Base-by-base conservation (phyloP, 2,113 vertebrate genomes). In the Aleadryas rufinucha region DNA sequence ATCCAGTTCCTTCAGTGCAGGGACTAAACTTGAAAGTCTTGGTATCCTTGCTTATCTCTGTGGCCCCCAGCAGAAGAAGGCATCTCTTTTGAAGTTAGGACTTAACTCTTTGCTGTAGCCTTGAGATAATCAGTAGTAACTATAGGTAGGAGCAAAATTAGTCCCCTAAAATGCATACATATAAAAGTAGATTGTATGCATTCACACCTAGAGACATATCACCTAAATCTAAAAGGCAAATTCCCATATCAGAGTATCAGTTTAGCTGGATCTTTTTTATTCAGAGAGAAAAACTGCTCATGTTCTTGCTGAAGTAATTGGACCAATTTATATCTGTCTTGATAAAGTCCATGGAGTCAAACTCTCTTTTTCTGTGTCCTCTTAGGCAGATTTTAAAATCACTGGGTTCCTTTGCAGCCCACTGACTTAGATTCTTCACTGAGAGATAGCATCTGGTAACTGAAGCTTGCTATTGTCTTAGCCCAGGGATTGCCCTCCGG, bases 61-160 rank as follows among this genome's bases (percentile, higher is more conserved):
- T 88, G 68, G 88, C 71, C 33, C 50, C 50, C 28, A 93, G 90
- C 86, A 95, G 76, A 90, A 21, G 39, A 2, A 80, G 68, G 37
- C 63, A 81, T 77, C 42, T 86, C 90, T 89, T 95, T 95, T 96
- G 92, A 96, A 95, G 90, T 74, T 72, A 88, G 45, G 16, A 80
- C 33, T 93, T 95, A 94, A 90, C 70, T 59, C 76, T 93, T 92
- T 89, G 23, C 71, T 72, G 39, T 92, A 93, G 86, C 52, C 79
- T 82, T 77, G 35, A 95, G 68, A 86, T 60, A 93, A 50, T 61
- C 63, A 57, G 50, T 65, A 80, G 59, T 86, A 90, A 65, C 72
- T 74, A 20, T 24, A 95, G 66, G 68, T 27, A 81, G 54, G 56
- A 84, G 21, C 80, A 70, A 84, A 93, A 93, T 89, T 74, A 59